Evolutionary conservation across 2,888 invertebrate genomes (phyloP).

Genomic region (Dione juno): DNA sequence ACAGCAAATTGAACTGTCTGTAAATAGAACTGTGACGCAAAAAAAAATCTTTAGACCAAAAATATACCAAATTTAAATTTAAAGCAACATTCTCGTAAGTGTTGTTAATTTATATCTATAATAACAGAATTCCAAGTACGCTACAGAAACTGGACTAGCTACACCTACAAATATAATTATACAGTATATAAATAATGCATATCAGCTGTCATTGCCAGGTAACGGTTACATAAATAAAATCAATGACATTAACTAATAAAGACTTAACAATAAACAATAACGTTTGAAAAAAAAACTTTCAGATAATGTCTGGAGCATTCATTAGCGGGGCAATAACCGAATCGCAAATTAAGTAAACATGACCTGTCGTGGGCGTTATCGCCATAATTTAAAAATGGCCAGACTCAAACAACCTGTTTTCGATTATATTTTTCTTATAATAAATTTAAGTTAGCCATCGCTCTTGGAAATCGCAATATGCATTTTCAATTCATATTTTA

Average conservation of each 20-base stretch:
- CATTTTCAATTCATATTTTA: slow-evolving; percentile 13
- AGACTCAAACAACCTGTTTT: slow-evolving; percentile 40
- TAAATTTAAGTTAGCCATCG: slow-evolving; percentile 10
- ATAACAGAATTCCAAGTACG: too few relatives aligned
- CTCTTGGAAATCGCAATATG: slow-evolving; percentile 17
- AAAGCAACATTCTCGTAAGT: background rate
- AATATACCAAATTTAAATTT: background rate
- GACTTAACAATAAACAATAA: background rate
- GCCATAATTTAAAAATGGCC: slow-evolving; percentile 37
- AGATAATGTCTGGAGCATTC: slow-evolving; percentile 27
- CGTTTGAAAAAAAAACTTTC: background rate
- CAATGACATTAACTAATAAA: slow-evolving; percentile 17
- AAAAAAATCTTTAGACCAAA: background rate
- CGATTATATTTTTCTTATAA: slow-evolving; percentile 27
- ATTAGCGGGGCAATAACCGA: slow-evolving; percentile 44
- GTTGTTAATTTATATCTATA: background rate
- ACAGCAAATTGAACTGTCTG: too few relatives aligned
- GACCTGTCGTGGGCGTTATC: slow-evolving; percentile 41
- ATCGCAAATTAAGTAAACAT: slow-evolving; percentile 41
- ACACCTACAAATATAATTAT: too few relatives aligned
- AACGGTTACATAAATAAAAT: background rate
- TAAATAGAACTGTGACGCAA: background rate
- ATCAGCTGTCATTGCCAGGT: background rate
- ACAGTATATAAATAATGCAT: background rate
- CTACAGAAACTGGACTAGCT: background rate